phyloP scores from a whole-genome alignment of 1,140 invertebrate species.

The Philaenus spumarius region DNA sequence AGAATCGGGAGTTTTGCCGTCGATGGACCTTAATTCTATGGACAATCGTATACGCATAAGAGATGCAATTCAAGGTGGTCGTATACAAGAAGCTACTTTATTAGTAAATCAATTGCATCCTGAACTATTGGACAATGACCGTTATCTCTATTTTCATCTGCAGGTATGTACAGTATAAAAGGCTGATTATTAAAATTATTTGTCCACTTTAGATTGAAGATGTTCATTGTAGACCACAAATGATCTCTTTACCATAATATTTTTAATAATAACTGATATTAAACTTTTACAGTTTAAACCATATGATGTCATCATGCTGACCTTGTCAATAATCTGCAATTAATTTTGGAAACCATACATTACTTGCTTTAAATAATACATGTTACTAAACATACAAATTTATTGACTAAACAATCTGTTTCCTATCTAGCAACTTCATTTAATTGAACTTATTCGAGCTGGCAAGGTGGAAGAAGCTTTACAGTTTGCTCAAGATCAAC shows the following conservation, averaged over 20 bases:
- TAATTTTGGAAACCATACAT: too few relatives aligned
- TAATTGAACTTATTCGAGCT: conserved; percentile 87
- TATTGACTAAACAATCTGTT: not conserved
- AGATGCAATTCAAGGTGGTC: conserved; percentile 88
- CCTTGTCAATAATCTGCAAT: too few relatives aligned
- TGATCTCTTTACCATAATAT: too few relatives aligned
- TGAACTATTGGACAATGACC: conserved; percentile 89
- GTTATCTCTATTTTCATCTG: conserved; percentile 93
- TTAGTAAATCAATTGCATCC: conserved; percentile 93
- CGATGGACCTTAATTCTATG: conserved; percentile 79
- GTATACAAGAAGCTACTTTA: conserved; percentile 87
- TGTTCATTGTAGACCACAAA: too few relatives aligned
- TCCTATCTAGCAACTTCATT: conserved; percentile 73
- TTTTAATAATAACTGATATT: too few relatives aligned
- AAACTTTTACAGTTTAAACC: too few relatives aligned
- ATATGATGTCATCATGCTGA: too few relatives aligned
- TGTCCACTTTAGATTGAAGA: too few relatives aligned
- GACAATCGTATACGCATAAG: conserved; percentile 92
- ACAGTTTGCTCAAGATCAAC: conserved; percentile 78
- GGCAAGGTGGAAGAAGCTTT: conserved; percentile 91
- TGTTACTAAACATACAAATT: too few relatives aligned
- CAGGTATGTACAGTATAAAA: too few relatives aligned
- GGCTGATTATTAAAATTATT: too few relatives aligned
- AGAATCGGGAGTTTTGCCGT: conserved; percentile 84
- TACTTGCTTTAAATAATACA: too few relatives aligned